Conservation (phyloP, 1,140 invertebrate species). For the Bombus confusus region DNA sequence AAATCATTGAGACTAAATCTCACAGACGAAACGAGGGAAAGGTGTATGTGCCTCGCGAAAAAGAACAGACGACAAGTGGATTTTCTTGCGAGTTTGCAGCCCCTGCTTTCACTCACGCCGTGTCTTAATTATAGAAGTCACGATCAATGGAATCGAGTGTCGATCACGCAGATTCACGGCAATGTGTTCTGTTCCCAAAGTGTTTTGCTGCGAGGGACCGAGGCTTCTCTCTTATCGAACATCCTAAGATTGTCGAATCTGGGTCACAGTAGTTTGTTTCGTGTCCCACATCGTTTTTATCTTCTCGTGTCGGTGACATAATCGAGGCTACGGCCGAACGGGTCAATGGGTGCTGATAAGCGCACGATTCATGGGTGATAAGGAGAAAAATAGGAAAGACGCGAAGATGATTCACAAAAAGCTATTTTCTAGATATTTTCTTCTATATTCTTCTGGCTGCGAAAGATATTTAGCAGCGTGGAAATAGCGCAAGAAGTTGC, state of each 20-base stretch:
- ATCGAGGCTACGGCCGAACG: constrained; percentile 26
- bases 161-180: too few species aligned
- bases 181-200: too few species aligned
- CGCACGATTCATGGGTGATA: background rate
- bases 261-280: constrained; percentile 57
- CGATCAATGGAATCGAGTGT: background rate
- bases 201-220: background rate
- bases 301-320: constrained; percentile 30
- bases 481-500: background rate
- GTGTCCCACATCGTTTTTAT: constrained; percentile 59
- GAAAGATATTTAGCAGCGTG: background rate
- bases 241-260: constrained; percentile 51
- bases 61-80: constrained; percentile 9
- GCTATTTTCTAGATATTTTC: background rate
- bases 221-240: constrained; percentile 34
- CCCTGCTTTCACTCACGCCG: constrained; percentile 58
- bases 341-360: constrained; percentile 38
- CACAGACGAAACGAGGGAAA: constrained; percentile 50
- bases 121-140: constrained; percentile 11
- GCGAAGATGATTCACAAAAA: background rate
- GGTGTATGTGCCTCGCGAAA: constrained; percentile 44
- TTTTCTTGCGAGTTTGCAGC: constrained; percentile 34
- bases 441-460: too few species aligned
- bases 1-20: background rate
- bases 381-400: background rate